Evolutionary conservation across 2,113 vertebrate genomes (phyloP), one percentile per base, ranked within the genome.

Genomic region (Cinclus cinclus): DNA sequence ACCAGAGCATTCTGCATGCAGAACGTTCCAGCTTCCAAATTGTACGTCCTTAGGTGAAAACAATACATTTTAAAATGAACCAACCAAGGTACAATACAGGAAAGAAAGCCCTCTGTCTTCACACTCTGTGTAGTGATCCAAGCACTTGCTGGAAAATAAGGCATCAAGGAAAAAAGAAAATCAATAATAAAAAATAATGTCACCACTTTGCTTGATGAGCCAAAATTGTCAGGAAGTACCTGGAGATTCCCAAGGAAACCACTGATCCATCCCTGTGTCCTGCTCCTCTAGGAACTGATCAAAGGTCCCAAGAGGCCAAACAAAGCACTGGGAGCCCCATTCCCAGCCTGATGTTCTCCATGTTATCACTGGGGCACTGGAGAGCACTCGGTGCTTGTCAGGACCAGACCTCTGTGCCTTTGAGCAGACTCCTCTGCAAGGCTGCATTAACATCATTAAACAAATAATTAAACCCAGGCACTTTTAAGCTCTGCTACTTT

Each of bases 361-460:
- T 64, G n/a, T 3, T 19, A 14, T 31, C 21, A 9, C 3, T 0
- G 0, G 44, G 20, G 10, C 6, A 14, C 18, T 5, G 21, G 24
- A 33, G 18, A 55, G 37, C 1, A 2, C 46, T 35, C 25, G 1
- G 39, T 30, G 42, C 39, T 16, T 3, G 3, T 3, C 42, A 63
- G 83, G 63, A 69, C 21, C 35, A 58, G 15, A 23, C 2, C 31
- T n/a, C 25, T 58, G n/a, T 31, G 35, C 49, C 44, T 68, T 23
- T 24, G 7, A 7, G 7, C 42, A 71, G 25, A 52, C 9, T 30
- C 24, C 27, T 77, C 49, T 46, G 22, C 60, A 47, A 22, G 10
- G 33, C 16, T 73, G 4, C 11, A 24, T 0, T 22, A 41, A 39
- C 16, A 28, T 64, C 23, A 24, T 55, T 53, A 64, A 41, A 59